Base-by-base conservation (phyloP, 1,140 invertebrate genomes). In the Drosophila persimilis region DNA sequence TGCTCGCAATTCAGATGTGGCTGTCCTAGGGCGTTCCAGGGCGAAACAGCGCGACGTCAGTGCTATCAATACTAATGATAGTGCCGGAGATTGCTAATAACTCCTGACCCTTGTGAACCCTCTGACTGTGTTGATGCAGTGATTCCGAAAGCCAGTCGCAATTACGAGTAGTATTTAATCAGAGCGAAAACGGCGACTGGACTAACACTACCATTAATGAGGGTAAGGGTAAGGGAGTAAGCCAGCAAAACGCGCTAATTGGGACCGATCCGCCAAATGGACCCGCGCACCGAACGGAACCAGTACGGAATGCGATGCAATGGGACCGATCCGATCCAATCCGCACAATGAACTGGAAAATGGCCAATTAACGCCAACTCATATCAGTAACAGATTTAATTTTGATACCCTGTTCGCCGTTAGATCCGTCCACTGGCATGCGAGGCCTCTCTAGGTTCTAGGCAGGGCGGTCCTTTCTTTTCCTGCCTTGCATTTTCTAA, bases 331-430 rank as follows among this genome's bases (percentile, higher is more conserved):
- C 46, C 39, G 22, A 45, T 15, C 17, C 39, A 15, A 45, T 15
- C 46, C 39, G 22, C n/a, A 47, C 44, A 45, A 47, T 13, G 11
- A 39, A 39, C 11, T 39, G 35, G 35, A 39, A 39, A 39, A 39
- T 39, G 39, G 44, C 47, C 60, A 75, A 77, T 77, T 77, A 77
- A 50, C 20, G 65, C 53, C 65, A 77, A 43, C 26, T 56, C 51
- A 53, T 66, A 76, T 76, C 69, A 76, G 72, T 72, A 72, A 57
- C 62, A 72, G 35, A 73, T 54, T 67, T 57, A 35, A 60, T 59
- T 66, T 43, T 24, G 9, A 45, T 62, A 52, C 47, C 59, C 43
- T 41, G 26, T 22, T 52, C 6, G 9, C 24, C 17, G 3, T 8
- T 3, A 11, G 26, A 13, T 3, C 6, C 9, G 53, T 22, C 4